Evolutionary conservation across 2,797 vertebrate genomes (phyloP).

Genomic region (Glyptemys insculpta): DNA sequence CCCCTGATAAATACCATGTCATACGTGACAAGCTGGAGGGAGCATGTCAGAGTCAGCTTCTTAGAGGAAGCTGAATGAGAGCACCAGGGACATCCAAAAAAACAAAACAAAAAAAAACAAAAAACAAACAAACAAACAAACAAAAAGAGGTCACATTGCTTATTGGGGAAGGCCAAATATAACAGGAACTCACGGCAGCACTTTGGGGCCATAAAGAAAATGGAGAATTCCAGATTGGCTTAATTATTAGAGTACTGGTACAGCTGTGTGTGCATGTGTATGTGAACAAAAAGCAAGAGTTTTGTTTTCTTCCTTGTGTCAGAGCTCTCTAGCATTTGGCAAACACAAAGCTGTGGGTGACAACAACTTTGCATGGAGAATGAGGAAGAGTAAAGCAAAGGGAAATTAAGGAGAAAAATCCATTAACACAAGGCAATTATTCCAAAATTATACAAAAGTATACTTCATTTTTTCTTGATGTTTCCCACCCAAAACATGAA

Average conservation of each 20-base stretch:
- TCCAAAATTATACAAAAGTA: not conserved
- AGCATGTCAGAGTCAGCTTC: not conserved
- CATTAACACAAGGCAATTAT: no score
- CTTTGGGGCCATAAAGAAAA: not conserved
- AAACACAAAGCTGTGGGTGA: not conserved
- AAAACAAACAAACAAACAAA: no score
- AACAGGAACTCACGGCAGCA: not conserved
- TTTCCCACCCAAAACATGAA: no score
- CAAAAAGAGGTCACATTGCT: not conserved
- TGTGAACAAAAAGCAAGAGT: not conserved
- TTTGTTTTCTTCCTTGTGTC: not conserved
- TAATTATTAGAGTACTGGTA: not conserved
- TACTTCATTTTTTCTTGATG: not conserved
- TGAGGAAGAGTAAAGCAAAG: not conserved
- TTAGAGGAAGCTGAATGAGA: not conserved
- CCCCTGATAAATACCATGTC: not conserved
- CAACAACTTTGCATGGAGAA: not conserved
- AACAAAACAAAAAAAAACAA: no score
- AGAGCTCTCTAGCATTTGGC: not conserved
- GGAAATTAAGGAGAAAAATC: not conserved
- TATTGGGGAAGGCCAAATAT: not conserved
- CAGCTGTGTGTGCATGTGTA: no score
- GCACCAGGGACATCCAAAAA: not conserved
- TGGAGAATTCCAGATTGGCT: not conserved
- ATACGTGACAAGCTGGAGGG: not conserved